Conservation (phyloP, 1,140 invertebrate species). For the Physella acuta region DNA sequence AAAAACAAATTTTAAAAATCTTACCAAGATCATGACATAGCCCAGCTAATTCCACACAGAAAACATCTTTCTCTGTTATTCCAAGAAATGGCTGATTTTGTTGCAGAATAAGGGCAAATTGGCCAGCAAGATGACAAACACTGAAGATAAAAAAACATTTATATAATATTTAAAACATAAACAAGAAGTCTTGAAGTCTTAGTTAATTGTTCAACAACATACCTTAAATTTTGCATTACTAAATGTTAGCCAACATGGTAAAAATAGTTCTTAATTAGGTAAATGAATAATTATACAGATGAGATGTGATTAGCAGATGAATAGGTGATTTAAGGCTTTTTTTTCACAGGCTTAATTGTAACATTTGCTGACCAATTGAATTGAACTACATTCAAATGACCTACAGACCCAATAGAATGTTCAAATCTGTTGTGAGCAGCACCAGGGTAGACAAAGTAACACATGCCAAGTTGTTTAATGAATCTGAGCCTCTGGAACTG, state of each 20-base stretch:
- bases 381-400: background rate
- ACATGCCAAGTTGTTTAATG: slow-evolving; percentile 65
- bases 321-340: background rate
- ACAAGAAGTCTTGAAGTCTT: background rate
- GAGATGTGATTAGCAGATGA: too few relatives aligned
- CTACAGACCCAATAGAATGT: slow-evolving; percentile 67
- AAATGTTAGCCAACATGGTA: too few relatives aligned
- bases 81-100: slow-evolving; percentile 60
- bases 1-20: background rate
- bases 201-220: background rate
- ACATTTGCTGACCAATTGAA: background rate
- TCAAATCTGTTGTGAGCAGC: slow-evolving; percentile 67
- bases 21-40: slow-evolving; percentile 71
- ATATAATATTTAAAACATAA: background rate
- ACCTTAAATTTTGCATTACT: background rate
- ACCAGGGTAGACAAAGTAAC: slow-evolving; percentile 65
- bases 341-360: background rate
- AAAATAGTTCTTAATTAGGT: too few relatives aligned
- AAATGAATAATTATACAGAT: too few relatives aligned
- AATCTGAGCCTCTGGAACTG: slow-evolving; percentile 68
- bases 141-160: slow-evolving; percentile 16
- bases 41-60: slow-evolving; percentile 68
- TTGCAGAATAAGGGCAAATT: slow-evolving; percentile 52
- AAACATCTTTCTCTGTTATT: slow-evolving; percentile 59
- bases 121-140: slow-evolving; percentile 60